A percentile compares a stretch with the other conserved stretches of the same genome.
These are phyloP conservation scores for Hydrolagus affinis DNA, from an alignment of 2,113 vertebrate species.

Conservation along the genomic window DNA sequence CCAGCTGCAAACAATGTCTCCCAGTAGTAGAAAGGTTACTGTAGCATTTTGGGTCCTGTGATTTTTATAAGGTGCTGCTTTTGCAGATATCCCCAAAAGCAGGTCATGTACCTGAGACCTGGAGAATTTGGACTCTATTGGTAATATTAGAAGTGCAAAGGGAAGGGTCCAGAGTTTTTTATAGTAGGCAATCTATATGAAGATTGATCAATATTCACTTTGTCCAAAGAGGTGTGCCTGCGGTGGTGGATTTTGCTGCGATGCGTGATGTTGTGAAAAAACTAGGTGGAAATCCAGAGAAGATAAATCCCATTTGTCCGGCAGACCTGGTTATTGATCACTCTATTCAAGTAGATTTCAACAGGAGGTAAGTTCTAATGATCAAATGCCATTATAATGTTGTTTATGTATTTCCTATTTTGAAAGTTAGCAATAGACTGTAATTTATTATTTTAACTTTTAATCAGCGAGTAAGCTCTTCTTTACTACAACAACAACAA, in stretches of 20 bases:
- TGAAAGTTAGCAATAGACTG: background rate
- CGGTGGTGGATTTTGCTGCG: constrained; percentile 92
- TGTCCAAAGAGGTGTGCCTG: constrained; percentile 76
- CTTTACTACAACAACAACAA: too few species aligned
- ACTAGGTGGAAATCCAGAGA: constrained; percentile 82
- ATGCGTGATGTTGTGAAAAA: constrained; percentile 91
- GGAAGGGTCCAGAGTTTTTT: background rate
- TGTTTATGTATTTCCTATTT: background rate
- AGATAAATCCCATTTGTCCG: constrained; percentile 89
- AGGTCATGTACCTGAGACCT: background rate
- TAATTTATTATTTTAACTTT: background rate
- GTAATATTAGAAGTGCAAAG: background rate
- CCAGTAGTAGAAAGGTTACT: background rate
- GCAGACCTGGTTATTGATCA: constrained; percentile 96
- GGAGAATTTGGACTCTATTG: background rate
- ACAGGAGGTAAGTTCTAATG: constrained; percentile 67
- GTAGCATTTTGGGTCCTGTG: background rate
- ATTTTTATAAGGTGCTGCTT: background rate
- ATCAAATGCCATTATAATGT: background rate
- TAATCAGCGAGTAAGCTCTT: background rate
- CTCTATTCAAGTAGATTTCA: constrained; percentile 96
- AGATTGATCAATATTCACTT: background rate
- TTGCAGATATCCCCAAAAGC: background rate
- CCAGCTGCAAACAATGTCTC: background rate
- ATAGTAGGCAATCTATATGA: background rate